Evolutionary conservation across 2,113 vertebrate genomes (phyloP).

Genomic region (Hydropotes inermis): DNA sequence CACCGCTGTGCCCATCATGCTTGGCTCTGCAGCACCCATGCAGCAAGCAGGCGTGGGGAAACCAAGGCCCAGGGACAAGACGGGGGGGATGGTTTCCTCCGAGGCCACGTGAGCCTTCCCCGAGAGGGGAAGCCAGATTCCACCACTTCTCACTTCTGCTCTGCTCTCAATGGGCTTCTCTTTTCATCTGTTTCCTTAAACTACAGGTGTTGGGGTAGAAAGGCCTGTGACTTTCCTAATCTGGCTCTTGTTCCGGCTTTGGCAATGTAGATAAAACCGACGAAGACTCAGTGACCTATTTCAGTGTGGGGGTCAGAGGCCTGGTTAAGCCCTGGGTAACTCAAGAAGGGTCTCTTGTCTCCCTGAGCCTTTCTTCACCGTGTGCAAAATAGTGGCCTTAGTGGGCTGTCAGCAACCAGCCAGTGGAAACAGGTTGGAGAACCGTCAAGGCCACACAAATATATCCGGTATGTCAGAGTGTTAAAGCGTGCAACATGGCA

Average conservation of each 20-base stretch:
- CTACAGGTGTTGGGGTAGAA: background rate
- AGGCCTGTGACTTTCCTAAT: background rate
- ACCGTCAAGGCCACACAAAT: accelerated
- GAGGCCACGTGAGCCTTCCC: background rate
- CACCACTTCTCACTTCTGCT: background rate
- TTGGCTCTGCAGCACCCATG: background rate
- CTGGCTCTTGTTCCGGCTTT: background rate
- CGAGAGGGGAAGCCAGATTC: background rate
- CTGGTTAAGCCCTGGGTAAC: background rate
- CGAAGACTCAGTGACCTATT: background rate
- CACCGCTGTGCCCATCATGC: accelerated
- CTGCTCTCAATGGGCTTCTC: background rate
- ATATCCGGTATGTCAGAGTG: accelerated
- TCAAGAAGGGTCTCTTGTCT: background rate
- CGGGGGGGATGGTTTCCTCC: accelerated
- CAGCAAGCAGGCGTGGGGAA: background rate
- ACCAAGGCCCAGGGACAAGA: background rate
- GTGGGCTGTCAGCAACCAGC: background rate
- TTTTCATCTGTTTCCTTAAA: background rate
- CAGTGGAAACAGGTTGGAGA: too few relatives aligned
- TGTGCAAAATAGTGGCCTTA: accelerated
- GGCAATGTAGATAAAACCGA: background rate
- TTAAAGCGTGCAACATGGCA: accelerated
- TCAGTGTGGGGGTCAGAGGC: background rate
- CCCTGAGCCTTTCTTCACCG: background rate